These are phyloP conservation scores for Ptilodon capucinus DNA, from an alignment of 2,888 invertebrate species.

Conservation along the genomic window DNA sequence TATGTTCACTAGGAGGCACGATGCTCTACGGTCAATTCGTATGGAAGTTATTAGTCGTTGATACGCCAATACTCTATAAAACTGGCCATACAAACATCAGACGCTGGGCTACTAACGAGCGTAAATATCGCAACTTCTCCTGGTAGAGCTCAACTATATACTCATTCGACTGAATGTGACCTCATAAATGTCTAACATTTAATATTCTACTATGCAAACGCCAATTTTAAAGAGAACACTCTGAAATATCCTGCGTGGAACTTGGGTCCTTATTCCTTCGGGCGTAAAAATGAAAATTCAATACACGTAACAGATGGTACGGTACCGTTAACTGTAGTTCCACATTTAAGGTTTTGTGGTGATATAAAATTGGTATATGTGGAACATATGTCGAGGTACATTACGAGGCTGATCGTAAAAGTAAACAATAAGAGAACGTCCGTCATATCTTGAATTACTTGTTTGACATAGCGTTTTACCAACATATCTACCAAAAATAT, in stretches of 20 bases:
- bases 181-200: neutral
- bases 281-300: neutral
- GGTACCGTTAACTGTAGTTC: neutral
- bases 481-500: neutral
- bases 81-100: too few relatives aligned
- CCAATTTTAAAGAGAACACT: neutral
- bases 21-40: too few relatives aligned
- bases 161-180: neutral
- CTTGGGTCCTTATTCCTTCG: neutral
- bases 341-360: constrained; percentile 12
- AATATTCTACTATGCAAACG: neutral
- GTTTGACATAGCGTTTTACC: neutral
- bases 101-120: too few relatives aligned
- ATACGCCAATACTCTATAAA: too few relatives aligned
- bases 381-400: constrained; percentile 22
- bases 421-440: constrained; percentile 32
- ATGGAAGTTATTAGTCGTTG: too few relatives aligned
- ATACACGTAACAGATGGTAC: neutral
- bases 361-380: constrained; percentile 23
- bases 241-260: neutral
- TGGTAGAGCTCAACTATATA: too few relatives aligned
- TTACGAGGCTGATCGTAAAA: constrained; percentile 33
- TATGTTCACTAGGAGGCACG: too few relatives aligned
- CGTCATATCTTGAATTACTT: constrained; percentile 9
- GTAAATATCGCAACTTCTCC: too few relatives aligned